phyloP scores from a whole-genome alignment of 2,797 vertebrate species.

The Falco rusticolus region DNA sequence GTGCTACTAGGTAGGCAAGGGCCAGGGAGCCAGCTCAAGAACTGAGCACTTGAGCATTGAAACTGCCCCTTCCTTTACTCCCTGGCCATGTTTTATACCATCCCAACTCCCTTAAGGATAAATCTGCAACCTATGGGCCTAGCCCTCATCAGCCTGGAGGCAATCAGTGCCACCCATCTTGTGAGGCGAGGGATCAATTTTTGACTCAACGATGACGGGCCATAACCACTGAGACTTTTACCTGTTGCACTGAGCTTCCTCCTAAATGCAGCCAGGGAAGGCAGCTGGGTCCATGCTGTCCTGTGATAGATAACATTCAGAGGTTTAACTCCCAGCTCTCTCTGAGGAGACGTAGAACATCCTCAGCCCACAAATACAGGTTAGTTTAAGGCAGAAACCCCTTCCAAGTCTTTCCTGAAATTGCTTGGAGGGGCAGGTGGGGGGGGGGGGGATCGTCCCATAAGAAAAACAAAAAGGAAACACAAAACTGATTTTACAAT shows the following conservation, averaged over 20 bases:
- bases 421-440: background rate
- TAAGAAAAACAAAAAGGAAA: background rate
- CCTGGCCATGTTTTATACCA: background rate
- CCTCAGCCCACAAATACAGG: background rate
- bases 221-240: background rate
- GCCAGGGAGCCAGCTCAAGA: background rate
- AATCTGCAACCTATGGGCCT: background rate
- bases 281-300: accelerated
- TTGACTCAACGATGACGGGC: background rate
- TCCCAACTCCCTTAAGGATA: background rate
- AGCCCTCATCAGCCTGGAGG: background rate
- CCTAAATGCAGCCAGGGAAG: background rate
- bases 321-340: background rate
- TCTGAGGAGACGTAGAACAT: background rate
- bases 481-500: background rate
- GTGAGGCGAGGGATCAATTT: background rate
- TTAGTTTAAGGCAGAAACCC: background rate
- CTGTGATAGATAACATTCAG: background rate
- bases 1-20: background rate
- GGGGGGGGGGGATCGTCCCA: accelerated
- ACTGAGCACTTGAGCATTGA: background rate
- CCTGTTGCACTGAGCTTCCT: background rate
- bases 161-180: background rate
- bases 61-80: background rate
- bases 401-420: background rate